Percentiles rank a stretch among this genome's conserved stretches.
Evolutionary conservation across 2,888 invertebrate genomes (phyloP).

Genomic region (Norana najaformis): DNA sequence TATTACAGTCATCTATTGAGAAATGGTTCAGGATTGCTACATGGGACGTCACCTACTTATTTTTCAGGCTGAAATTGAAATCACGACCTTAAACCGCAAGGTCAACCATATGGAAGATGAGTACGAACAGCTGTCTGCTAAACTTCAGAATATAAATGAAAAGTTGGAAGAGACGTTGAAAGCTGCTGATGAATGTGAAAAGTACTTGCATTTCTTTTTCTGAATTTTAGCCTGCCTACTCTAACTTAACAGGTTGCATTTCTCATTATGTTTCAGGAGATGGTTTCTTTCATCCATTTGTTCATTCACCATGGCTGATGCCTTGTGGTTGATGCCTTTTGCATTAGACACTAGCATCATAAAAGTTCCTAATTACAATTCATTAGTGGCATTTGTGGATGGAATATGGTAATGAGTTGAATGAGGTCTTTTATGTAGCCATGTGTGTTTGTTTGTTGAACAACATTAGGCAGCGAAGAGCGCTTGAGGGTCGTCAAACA

Average conservation of each 20-base stretch:
- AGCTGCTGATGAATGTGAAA: slow-evolving; percentile 37
- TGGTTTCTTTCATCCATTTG: not conserved
- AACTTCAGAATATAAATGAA: slow-evolving; percentile 10
- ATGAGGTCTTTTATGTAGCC: not conserved
- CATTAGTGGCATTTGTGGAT: too few relatives aligned
- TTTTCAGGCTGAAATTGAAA: slow-evolving; percentile 31
- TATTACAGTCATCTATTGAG: not conserved
- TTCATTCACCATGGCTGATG: not conserved
- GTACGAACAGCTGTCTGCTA: slow-evolving; percentile 33
- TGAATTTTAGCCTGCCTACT: not conserved
- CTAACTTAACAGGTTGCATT: too few relatives aligned
- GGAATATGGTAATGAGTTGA: too few relatives aligned
- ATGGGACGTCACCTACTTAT: not conserved
- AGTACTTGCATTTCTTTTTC: slow-evolving; percentile 7
- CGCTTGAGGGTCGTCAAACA: slow-evolving; percentile 8
- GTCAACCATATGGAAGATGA: slow-evolving; percentile 35
- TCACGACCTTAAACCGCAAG: slow-evolving; percentile 32
- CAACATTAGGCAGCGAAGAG: slow-evolving; percentile 27
- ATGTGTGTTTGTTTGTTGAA: not conserved
- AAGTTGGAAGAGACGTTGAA: slow-evolving; percentile 35
- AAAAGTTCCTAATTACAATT: too few relatives aligned
- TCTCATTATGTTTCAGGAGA: too few relatives aligned
- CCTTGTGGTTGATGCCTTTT: too few relatives aligned
- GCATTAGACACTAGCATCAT: too few relatives aligned
- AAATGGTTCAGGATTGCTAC: not conserved